Evolutionary conservation across 2,113 vertebrate species (phyloP).

Genomic region (Oncorhynchus masou): DNA sequence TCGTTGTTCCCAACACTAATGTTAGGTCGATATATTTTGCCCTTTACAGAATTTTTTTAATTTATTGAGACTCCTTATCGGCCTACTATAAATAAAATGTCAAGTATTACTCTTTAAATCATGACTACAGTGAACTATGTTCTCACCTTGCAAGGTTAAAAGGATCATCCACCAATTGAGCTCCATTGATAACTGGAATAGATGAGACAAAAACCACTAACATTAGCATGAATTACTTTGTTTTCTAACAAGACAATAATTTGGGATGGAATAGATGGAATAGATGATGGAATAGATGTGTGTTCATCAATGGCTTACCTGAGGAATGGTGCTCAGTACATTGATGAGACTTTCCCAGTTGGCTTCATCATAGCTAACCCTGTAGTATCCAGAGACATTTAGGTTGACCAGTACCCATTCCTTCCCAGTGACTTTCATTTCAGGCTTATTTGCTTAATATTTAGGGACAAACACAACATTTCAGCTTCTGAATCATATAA

Average conservation of each 20-base stretch:
- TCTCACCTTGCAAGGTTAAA: conserved; percentile 89
- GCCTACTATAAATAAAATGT: too few species aligned
- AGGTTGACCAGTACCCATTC: conserved; percentile 85
- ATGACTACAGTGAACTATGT: too few species aligned
- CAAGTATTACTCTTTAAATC: too few species aligned
- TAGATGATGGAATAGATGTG: too few species aligned
- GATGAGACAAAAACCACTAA: conserved; percentile 50
- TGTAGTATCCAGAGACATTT: conserved; percentile 82
- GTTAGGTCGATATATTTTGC: too few species aligned
- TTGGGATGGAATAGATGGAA: too few species aligned
- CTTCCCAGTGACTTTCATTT: background rate
- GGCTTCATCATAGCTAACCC: conserved; percentile 84
- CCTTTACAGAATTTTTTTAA: too few species aligned
- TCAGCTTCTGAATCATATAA: background rate
- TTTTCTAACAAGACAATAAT: too few species aligned
- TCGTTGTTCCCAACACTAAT: conserved; percentile 64
- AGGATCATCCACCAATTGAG: conserved; percentile 84
- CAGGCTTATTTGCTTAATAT: rapidly evolving
- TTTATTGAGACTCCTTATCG: too few species aligned
- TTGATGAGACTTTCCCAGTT: conserved; percentile 82
- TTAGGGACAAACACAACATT: background rate
- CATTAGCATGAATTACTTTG: background rate
- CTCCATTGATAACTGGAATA: conserved; percentile 86
- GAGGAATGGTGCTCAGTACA: conserved; percentile 44
- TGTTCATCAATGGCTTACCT: too few species aligned